phyloP scores from a whole-genome alignment of 2,888 invertebrate species.

The Tipula confusa region DNA sequence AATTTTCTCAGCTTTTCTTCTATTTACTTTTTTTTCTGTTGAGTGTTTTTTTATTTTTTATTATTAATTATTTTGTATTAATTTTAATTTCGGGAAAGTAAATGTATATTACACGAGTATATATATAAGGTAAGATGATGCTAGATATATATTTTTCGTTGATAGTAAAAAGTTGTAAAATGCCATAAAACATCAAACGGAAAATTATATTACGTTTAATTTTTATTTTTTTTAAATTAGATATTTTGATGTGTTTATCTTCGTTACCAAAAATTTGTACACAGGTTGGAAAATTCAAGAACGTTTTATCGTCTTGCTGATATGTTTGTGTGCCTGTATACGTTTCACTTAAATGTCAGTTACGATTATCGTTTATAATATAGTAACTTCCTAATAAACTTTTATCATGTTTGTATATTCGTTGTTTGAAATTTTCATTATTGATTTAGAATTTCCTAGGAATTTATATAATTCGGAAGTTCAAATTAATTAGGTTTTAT shows the following conservation, averaged over 20 bases:
- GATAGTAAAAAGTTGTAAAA: background rate
- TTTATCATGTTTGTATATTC: background rate
- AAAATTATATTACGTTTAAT: background rate
- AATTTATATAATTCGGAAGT: background rate
- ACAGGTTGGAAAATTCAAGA: background rate
- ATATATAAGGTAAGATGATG: background rate
- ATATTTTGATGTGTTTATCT: background rate
- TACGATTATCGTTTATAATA: background rate
- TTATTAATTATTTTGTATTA: background rate
- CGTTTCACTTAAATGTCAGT: constrained; percentile 3
- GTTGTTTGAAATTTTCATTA: background rate
- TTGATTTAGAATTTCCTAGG: background rate
- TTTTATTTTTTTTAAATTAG: background rate
- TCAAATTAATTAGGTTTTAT: background rate
- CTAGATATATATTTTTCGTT: background rate
- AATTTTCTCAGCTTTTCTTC: background rate
- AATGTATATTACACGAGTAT: background rate
- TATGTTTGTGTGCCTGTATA: background rate
- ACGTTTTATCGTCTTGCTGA: background rate
- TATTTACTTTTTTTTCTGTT: background rate
- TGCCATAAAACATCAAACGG: background rate
- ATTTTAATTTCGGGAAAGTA: background rate
- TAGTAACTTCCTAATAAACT: background rate
- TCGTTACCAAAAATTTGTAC: background rate
- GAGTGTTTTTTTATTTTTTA: background rate